A percentile compares a stretch with the other conserved stretches of the same genome.
These are phyloP conservation scores for Tenodera sinensis DNA, from an alignment of 2,888 invertebrate genomes.

Conservation along the genomic window DNA sequence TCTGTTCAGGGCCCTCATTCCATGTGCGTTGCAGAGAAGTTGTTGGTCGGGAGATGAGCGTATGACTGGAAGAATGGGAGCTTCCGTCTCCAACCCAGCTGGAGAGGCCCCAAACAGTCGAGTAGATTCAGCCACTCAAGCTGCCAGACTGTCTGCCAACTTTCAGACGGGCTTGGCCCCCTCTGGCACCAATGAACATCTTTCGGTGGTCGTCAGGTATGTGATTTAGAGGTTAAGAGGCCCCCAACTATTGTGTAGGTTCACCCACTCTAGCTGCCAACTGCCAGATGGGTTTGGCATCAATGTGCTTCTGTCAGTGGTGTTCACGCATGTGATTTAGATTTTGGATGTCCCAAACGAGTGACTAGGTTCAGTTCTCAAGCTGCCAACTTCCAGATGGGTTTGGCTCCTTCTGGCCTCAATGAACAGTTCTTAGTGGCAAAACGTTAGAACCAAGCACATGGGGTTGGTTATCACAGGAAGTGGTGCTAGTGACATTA, in stretches of 20 bases:
- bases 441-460: no score
- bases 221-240: neutral
- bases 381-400: conserved; percentile 19
- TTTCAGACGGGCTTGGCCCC: conserved; percentile 25
- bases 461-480: no score
- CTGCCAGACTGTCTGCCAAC: conserved; percentile 22
- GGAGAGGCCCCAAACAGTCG: conserved; percentile 28
- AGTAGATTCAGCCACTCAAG: conserved; percentile 26
- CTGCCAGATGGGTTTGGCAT: conserved; percentile 24
- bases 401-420: conserved; percentile 24
- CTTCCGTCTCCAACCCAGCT: conserved; percentile 31
- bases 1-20: conserved; percentile 31
- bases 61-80: conserved; percentile 34
- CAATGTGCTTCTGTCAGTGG: no score
- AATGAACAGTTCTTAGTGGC: conserved; percentile 23
- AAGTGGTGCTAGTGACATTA: no score
- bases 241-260: conserved; percentile 21
- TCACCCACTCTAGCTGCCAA: conserved; percentile 20
- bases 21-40: conserved; percentile 33
- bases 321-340: conserved; percentile 15
- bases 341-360: neutral
- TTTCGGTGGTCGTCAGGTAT: conserved; percentile 27
- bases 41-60: conserved; percentile 33
- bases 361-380: conserved; percentile 25
- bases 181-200: conserved; percentile 28